Base-by-base conservation (phyloP, 1,140 invertebrate species). In the Papilio polyxenes region DNA sequence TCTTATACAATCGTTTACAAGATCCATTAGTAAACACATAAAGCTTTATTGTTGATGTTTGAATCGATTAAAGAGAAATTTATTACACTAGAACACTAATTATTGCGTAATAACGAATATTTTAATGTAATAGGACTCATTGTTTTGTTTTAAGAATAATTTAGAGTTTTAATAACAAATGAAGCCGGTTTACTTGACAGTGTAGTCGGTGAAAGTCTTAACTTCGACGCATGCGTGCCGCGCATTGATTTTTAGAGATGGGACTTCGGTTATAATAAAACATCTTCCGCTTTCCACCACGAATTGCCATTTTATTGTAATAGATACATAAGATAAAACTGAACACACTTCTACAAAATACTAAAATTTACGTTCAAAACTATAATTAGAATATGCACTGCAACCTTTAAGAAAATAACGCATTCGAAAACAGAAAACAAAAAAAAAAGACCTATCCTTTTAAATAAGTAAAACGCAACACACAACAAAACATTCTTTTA, bases 201-300 rank as follows among this genome's bases (percentile, higher is more conserved):
- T 51, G 82, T 82, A 82, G 82, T 80, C 81, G 82, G 79, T 85
- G 48, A 81, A 80, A 83, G 75, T 81, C 59, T 82, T 80, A 79
- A 74, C 62, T 78, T 53, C 44, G 78, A 87, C 91, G 91, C 91
- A 91, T 91, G 92, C 91, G 91, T 83, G 86, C 23, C 77, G 11
- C 59, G 31, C 85, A 93, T 93, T 89, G 92, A 93, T 93, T 92
- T 92, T 91, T 89, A 91, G 87, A 85, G 87, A 83, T 85, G 87
- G 85, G 82, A 79, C 82, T 81, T 77, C 13, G 20, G 40, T 20
- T 23, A 51, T 9, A 77, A 37, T 31, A 56, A 77, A 31, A 77
- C 48, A 31, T 53, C 49, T 37, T 51, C 49, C 49, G 74, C 20
- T 51, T 77, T 56, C 75, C 51, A 53, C 48, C 75, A 51, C 51